These are phyloP conservation scores for Anoplolepis gracilipes DNA, from an alignment of 1,140 invertebrate genomes.

Conservation along the genomic window DNA sequence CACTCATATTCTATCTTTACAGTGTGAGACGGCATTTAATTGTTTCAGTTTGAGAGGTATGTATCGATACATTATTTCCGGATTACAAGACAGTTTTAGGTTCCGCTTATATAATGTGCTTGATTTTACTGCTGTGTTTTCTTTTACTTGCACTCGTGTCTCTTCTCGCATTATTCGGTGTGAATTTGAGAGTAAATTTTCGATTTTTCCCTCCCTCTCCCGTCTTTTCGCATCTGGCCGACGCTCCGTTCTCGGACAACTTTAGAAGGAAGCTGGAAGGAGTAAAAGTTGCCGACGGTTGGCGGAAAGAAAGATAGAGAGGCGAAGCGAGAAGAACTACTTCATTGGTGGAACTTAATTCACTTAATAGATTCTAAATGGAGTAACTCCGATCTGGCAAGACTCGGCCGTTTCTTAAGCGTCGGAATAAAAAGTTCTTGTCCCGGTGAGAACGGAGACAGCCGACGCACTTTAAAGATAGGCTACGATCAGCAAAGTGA, in stretches of 20 bases:
- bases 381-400: conserved; percentile 75
- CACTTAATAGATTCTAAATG: conserved; percentile 81
- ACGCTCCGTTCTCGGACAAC: conserved; percentile 63
- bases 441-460: conserved; percentile 31
- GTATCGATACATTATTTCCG: conserved; percentile 31
- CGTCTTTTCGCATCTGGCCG: conserved; percentile 39
- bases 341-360: conserved; percentile 78
- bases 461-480: conserved; percentile 27
- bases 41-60: not conserved
- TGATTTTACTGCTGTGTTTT: conserved; percentile 13
- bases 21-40: conserved; percentile 17
- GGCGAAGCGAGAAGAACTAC: conserved; percentile 65
- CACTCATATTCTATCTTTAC: conserved; percentile 9
- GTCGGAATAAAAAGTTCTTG: conserved; percentile 70
- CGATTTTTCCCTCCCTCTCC: conserved; percentile 54
- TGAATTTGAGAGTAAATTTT: conserved; percentile 73
- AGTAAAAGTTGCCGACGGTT: conserved; percentile 72
- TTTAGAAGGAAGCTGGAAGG: conserved; percentile 70
- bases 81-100: conserved; percentile 3
- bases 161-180: conserved; percentile 56
- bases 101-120: not conserved
- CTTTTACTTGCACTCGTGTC: conserved; percentile 46
- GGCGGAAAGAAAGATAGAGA: conserved; percentile 67
- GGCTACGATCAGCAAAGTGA: conserved; percentile 27
- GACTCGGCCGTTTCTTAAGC: conserved; percentile 69